Percentiles rank a stretch among this genome's conserved stretches.
phyloP scores from a whole-genome alignment of 2,797 vertebrate species.

The Thalassophryne amazonica region DNA sequence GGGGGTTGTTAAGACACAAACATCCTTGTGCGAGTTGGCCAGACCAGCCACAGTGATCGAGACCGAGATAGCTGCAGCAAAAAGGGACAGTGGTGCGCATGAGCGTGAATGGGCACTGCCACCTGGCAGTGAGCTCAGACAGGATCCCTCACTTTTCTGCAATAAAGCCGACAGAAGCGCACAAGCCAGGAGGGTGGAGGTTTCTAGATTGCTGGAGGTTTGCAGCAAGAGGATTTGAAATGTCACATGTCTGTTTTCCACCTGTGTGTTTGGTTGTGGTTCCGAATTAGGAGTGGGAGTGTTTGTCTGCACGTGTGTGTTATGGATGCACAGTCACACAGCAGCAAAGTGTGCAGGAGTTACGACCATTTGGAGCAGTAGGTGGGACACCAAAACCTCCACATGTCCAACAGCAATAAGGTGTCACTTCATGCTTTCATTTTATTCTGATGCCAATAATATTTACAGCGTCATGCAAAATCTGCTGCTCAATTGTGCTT shows the following conservation, averaged over 20 bases:
- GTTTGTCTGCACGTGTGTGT: conserved; percentile 13
- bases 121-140: conserved; percentile 8
- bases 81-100: neutral
- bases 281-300: conserved; percentile 52
- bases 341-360: neutral
- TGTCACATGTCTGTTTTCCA: too few relatives aligned
- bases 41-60: neutral
- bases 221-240: conserved; percentile 24
- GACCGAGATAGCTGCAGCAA: conserved; percentile 40
- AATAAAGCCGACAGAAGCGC: conserved; percentile 1
- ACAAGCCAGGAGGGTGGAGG: neutral
- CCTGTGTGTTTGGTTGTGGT: conserved; percentile 52
- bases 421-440: conserved; percentile 45
- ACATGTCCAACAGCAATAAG: conserved; percentile 28
- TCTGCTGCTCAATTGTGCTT: too few relatives aligned
- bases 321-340: neutral
- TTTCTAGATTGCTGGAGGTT: conserved; percentile 4
- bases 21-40: conserved; percentile 51
- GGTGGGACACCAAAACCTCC: neutral
- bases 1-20: conserved; percentile 46
- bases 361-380: neutral
- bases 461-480: too few relatives aligned
- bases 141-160: conserved; percentile 12
- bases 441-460: too few relatives aligned
- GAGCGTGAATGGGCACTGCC: conserved; percentile 3